Conservation (phyloP, 1,140 invertebrate genomes). For the Notospermus geniculatus region DNA sequence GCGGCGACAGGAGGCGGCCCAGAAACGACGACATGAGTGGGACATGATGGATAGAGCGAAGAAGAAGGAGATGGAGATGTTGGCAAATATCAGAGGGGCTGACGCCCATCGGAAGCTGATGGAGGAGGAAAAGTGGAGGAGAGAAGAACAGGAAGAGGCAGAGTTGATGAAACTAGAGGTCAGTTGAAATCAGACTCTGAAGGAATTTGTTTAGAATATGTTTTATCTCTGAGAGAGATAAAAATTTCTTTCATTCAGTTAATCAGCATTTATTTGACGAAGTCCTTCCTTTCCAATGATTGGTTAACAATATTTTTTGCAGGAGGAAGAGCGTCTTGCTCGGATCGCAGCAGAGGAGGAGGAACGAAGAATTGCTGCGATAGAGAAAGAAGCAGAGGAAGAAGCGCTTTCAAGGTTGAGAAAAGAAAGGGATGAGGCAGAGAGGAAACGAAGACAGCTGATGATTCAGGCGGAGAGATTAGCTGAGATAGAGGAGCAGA, state of each 20-base stretch:
- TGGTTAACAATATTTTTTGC: neutral
- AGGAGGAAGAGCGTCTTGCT: slow-evolving; percentile 32
- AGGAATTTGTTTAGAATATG: no score
- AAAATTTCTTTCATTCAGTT: no score
- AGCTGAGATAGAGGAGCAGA: slow-evolving; percentile 30
- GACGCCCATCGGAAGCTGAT: slow-evolving; percentile 33
- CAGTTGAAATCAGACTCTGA: no score
- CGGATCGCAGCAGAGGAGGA: slow-evolving; percentile 36
- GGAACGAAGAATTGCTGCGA: slow-evolving; percentile 32
- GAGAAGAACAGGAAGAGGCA: slow-evolving; percentile 33
- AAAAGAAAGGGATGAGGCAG: slow-evolving; percentile 32
- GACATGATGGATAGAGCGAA: slow-evolving; percentile 33
- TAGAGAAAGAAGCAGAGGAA: slow-evolving; percentile 43
- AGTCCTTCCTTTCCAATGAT: no score
- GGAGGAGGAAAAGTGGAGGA: slow-evolving; percentile 33
- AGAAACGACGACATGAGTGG: slow-evolving; percentile 32
- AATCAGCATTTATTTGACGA: no score
- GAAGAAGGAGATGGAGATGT: slow-evolving; percentile 37
- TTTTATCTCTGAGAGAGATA: no score
- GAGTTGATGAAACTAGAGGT: slow-evolving; percentile 31
- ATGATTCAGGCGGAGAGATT: slow-evolving; percentile 26
- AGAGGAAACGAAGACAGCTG: slow-evolving; percentile 26
- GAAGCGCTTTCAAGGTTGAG: slow-evolving; percentile 37
- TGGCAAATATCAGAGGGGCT: slow-evolving; percentile 35
- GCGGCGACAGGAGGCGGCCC: slow-evolving; percentile 33